These are phyloP conservation scores for Scartelaos histophorus DNA, from an alignment of 2,113 vertebrate genomes.

Conservation along the genomic window DNA sequence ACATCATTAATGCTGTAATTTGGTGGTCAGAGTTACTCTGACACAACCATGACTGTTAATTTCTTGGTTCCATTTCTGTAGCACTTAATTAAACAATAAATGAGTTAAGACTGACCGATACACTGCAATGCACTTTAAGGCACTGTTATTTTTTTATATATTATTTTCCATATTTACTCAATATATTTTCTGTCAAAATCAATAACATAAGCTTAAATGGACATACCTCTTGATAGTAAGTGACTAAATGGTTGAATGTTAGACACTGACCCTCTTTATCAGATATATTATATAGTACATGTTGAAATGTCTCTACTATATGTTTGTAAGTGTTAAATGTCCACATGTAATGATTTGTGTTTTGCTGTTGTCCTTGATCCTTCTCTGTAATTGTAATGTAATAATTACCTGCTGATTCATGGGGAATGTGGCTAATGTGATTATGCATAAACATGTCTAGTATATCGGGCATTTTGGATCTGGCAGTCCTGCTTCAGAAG, in stretches of 20 bases:
- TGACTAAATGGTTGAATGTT: conserved; percentile 49
- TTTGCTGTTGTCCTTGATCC: conserved; percentile 58
- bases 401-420: conserved; percentile 24
- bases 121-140: conserved; percentile 56
- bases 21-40: conserved; percentile 34
- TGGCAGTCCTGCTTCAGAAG: conserved; percentile 3
- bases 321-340: conserved; percentile 54
- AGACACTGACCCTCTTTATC: conserved; percentile 22
- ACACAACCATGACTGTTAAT: conserved; percentile 59
- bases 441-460: conserved; percentile 19
- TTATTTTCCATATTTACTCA: conserved; percentile 36
- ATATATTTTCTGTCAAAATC: conserved; percentile 19
- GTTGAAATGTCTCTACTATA: conserved; percentile 53
- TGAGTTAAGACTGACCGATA: conserved; percentile 44
- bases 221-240: conserved; percentile 24
- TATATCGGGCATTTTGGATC: conserved; percentile 22
- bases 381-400: conserved; percentile 38
- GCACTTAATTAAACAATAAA: conserved; percentile 39
- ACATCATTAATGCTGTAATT: conserved; percentile 33
- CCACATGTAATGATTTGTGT: conserved; percentile 58
- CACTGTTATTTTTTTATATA: conserved; percentile 17
- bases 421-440: conserved; percentile 16
- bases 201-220: conserved; percentile 22
- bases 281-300: conserved; percentile 63
- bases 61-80: conserved; percentile 50